Evolutionary conservation across 2,888 invertebrate species (phyloP).

Genomic region (Meliscaeva auricollis): DNA sequence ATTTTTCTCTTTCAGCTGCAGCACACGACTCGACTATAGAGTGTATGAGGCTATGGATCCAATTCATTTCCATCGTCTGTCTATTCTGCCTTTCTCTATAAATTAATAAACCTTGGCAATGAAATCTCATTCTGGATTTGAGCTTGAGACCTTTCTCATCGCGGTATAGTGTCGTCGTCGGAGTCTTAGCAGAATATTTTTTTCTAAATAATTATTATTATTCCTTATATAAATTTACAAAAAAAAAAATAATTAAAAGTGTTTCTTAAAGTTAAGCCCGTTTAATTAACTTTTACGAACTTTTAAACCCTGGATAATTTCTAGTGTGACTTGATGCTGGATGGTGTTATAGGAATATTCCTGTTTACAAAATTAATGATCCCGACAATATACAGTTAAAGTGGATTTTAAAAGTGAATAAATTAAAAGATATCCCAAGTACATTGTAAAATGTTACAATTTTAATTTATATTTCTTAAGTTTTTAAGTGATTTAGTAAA

Average conservation of each 20-base stretch:
- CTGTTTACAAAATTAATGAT: not conserved
- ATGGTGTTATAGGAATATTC: slow-evolving; percentile 17
- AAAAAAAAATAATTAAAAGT: not conserved
- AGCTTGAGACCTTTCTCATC: slow-evolving; percentile 83
- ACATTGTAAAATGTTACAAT: slow-evolving; percentile 33
- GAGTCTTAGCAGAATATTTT: slow-evolving; percentile 47
- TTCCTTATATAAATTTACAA: not conserved
- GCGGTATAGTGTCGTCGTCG: slow-evolving; percentile 41
- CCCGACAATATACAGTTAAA: not conserved
- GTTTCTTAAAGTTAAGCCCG: slow-evolving; percentile 7
- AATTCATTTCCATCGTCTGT: slow-evolving; percentile 67
- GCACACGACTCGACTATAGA: slow-evolving; percentile 20
- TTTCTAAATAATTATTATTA: too few relatives aligned
- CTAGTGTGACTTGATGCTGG: not conserved
- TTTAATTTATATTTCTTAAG: slow-evolving; percentile 4
- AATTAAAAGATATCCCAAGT: slow-evolving; percentile 1
- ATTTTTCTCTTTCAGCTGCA: slow-evolving; percentile 66
- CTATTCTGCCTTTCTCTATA: slow-evolving; percentile 84
- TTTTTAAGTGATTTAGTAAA: not conserved
- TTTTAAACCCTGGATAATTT: not conserved
- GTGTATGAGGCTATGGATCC: slow-evolving; percentile 26
- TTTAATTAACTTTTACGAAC: slow-evolving; percentile 1
- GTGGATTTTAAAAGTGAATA: not conserved
- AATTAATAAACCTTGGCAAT: slow-evolving; percentile 84
- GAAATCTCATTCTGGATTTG: slow-evolving; percentile 84